Base-by-base conservation (phyloP, 2,888 invertebrate genomes). In the Gastracanthus pulcherrimus region DNA sequence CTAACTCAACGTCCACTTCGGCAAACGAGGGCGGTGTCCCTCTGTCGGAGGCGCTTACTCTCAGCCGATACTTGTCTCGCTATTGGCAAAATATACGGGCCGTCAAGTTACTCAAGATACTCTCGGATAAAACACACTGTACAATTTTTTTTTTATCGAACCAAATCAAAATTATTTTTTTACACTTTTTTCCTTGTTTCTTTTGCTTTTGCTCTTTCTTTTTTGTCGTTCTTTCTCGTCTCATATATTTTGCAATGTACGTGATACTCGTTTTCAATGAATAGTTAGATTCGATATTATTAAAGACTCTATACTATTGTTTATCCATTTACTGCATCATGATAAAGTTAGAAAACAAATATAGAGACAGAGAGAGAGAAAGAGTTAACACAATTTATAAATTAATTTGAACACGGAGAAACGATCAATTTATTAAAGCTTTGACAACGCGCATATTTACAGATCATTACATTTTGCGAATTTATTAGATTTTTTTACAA, bases 1-100 rank as follows among this genome's bases (percentile, higher is more conserved):
- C 98, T 95, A 99, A 97, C 93, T 97, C 97, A 94, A 98, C 98
- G 94, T 97, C 97, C 94, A 98, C 98, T 94, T 97, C 97, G 93
- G 98, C 97, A 93, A 95, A 96, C 93, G 97, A 96, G 92, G 97
- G 96, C 92, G 97, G 96, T 92, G 94, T 95, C 92, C 98, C 98
- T 93, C 96, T 95, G 95, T 99, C 99, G 92, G 97, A 97, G 93
- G 98, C 98, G 93, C 97, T 97, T 93, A 98, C 98, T 94, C 96
- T 96, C 93, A 98, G 96, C 92, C 97, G 96, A 94, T 98, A 98
- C 95, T 96, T 97, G 95, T 97, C 98, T 94, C 97, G 96, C 98
- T 98, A 96, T 94, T 94, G 91, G 92, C 92, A 92, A 95, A 95
- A 95, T 83, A 83, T 94, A 95, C 94, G 94, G 94, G 94, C 93